Base-by-base conservation (phyloP, 2,888 invertebrate genomes). In the Blera fallax region DNA sequence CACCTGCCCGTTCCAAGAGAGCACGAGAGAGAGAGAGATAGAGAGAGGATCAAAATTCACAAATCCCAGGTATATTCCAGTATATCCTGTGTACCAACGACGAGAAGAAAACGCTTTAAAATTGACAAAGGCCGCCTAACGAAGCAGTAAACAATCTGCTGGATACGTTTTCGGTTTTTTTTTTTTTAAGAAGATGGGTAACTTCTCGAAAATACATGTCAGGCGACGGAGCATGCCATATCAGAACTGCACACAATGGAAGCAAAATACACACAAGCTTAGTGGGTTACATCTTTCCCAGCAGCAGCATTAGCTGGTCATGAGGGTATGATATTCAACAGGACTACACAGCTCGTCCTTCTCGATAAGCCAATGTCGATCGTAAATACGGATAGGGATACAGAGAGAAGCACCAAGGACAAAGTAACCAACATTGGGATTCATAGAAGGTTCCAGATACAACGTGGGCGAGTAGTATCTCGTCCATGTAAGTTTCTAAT, bases 71-170 rank as follows among this genome's bases (percentile, higher is more conserved):
- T 74, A 74, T 74, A 74, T 56, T 7, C 27, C 16, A 2, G 21
- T n/a, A 32, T 45, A 54, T 40, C 52, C 21, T 50, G 18, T 32
- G 14, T 18, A 21, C 37, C n/a, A 18, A 37, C 24, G 4, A 10
- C 54, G 4, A 14, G 52, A 60, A 62, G 67, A 62, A 62, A 73
- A 54, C 43, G 73, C 74, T 80, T 65, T 74, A 52, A 79, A 79
- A 80, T 80, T 80, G 34, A 80, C 74, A 84, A 84, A 84, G 84
- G 80, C 7, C 52, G 37, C 65, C 74, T 84, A 84, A 84, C 84
- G 80, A 80, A 84, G 67, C 84, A 70, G 80, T 84, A 84, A 84
- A 84, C 84, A 80, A 84, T 83, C 78, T 78, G 73, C 40, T 83
- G 67, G 83, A 62, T 83, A n/a, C n/a, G n/a, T n/a, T n/a, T n/a